Base-by-base conservation (phyloP, 2,113 vertebrate species). In the Camelus bactrianus region DNA sequence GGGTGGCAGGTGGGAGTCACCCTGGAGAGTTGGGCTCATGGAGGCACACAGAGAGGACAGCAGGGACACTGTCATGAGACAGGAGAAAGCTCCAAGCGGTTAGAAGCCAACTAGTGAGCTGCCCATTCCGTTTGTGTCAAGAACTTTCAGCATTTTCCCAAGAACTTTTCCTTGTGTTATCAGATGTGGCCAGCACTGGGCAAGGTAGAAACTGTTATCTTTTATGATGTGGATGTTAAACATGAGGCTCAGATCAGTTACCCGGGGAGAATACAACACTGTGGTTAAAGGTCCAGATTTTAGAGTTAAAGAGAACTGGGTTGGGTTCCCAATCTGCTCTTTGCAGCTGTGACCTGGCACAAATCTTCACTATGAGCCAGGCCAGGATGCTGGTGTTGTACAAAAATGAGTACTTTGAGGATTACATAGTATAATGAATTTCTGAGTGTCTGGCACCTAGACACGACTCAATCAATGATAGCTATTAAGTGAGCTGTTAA, bases 251-350 rank as follows among this genome's bases (percentile, higher is more conserved):
- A 38, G 73, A 76, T 60, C 4, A 20, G 9, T 48, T 46, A 22
- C 60, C 26, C 60, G 80, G 22, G 19, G 38, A n/a, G 30, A 28
- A 17, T 26, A 60, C 5, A 48, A 1, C 46, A 15, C 26, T 24
- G 42, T 58, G 56, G 48, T 58, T 88, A 80, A 84, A 94, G 64
- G 67, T 62, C 20, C 42, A 83, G 85, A 30, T 52, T 24, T 65
- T 30, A 54, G 50, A 90, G 54, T 64, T 38, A 60, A 3, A 5
- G 19, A 16, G 62, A 73, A 58, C 28, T 72, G n/a, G 42, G 20
- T 38, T n/a, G 50, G 6, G 42, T 4, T 8, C 26, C 19, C 28
- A 17, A 14, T 70, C 35, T 83, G 35, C 17, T 65, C 38, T 91
- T 54, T 54, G 54, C 52, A 85, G 35, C 64, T 65, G 19, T 38